Conservation (phyloP, 2,888 invertebrate genomes). For the Prosapia bicincta region DNA sequence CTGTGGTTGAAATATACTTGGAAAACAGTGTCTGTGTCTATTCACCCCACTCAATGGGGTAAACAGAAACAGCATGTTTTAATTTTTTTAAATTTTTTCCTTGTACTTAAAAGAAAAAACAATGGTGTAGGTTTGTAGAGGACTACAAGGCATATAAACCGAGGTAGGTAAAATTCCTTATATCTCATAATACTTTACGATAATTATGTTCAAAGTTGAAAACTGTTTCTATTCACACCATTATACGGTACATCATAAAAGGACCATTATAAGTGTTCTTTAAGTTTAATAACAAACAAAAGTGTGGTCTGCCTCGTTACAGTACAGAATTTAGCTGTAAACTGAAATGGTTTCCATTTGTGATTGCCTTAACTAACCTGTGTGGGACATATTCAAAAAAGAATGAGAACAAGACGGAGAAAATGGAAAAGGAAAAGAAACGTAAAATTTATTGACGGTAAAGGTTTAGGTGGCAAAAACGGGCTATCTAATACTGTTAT, state of each 20-base stretch:
- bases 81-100: no score
- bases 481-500: constrained; percentile 38
- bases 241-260: neutral
- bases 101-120: no score
- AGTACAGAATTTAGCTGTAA: neutral
- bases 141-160: no score
- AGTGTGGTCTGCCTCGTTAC: neutral
- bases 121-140: no score
- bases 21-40: no score
- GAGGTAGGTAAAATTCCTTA: no score
- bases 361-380: neutral
- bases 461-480: constrained; percentile 32
- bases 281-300: neutral
- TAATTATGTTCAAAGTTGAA: no score
- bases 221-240: no score
- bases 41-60: no score
- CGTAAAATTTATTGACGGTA: constrained; percentile 9
- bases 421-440: neutral
- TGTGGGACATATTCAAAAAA: neutral
- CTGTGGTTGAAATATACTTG: no score
- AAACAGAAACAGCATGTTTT: no score
- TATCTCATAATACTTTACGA: no score
- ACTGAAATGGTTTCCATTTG: neutral
- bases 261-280: neutral
- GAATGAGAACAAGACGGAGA: neutral